Evolutionary conservation across 2,113 vertebrate genomes (phyloP).

Genomic region (Elephantulus edwardii): DNA sequence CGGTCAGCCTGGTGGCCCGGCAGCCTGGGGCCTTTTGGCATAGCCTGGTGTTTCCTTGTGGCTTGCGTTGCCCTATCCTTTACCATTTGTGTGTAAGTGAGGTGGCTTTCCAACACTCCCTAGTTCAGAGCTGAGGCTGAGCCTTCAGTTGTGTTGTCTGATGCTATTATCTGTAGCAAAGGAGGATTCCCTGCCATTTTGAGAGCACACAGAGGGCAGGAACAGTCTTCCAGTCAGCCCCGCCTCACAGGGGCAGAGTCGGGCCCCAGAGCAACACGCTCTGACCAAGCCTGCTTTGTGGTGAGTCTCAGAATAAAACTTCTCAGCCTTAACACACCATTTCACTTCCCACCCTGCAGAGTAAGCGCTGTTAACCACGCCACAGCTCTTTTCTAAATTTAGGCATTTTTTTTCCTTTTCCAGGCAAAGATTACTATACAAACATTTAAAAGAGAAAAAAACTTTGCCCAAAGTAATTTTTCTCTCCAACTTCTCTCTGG

Average conservation of each 20-base stretch:
- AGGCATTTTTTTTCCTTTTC: conserved; percentile 49
- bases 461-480: conserved; percentile 53
- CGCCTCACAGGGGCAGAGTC: not conserved
- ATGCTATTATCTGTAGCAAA: not conserved
- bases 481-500: conserved; percentile 60
- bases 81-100: not conserved
- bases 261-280: not conserved
- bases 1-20: not conserved
- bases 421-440: conserved; percentile 47
- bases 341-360: conserved; percentile 42
- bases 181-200: conserved; percentile 16
- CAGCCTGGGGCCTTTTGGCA: not conserved
- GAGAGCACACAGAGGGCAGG: conserved; percentile 36
- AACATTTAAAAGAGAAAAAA: conserved; percentile 62
- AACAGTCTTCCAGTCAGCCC: conserved; percentile 26
- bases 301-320: conserved; percentile 69
- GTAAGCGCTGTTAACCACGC: conserved; percentile 53
- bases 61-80: not conserved
- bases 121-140: not conserved
- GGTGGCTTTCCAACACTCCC: not conserved
- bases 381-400: conserved; percentile 72
- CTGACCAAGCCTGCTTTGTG: not conserved
- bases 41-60: not conserved
- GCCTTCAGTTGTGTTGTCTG: not conserved
- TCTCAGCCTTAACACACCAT: not conserved